phyloP scores from a whole-genome alignment of 2,888 invertebrate species.

The Tenodera sinensis region DNA sequence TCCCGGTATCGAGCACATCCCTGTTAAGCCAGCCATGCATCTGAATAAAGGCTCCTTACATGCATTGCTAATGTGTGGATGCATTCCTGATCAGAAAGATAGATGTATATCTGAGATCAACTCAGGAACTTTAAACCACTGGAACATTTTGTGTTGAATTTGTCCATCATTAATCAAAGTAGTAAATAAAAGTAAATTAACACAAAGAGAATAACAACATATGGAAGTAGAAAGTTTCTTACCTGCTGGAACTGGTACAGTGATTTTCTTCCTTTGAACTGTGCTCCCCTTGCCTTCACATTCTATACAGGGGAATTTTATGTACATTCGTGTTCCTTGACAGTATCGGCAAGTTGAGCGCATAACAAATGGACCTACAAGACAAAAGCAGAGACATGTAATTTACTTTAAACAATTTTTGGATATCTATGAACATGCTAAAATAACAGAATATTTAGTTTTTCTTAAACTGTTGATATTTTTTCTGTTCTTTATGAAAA shows the following conservation, averaged over 20 bases:
- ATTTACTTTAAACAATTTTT: neutral
- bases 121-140: no score
- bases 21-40: no score
- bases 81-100: no score
- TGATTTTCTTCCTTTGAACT: slow-evolving; percentile 83
- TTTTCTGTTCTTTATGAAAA: no score
- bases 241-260: slow-evolving; percentile 89
- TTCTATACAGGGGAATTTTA: slow-evolving; percentile 85
- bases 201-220: no score
- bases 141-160: no score
- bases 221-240: neutral
- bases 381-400: slow-evolving; percentile 7
- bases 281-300: slow-evolving; percentile 91
- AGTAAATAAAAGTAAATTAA: no score
- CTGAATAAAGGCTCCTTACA: no score
- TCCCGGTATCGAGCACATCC: no score
- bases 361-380: slow-evolving; percentile 89
- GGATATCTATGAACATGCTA: neutral
- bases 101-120: no score
- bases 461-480: neutral
- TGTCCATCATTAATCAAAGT: no score
- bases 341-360: slow-evolving; percentile 91
- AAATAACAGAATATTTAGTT: neutral
- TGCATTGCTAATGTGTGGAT: no score
- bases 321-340: slow-evolving; percentile 79